Percentiles rank a stretch among this genome's conserved stretches.
These are phyloP conservation scores for Elysia chlorotica DNA, from an alignment of 1,140 invertebrate genomes.

Conservation along the genomic window DNA sequence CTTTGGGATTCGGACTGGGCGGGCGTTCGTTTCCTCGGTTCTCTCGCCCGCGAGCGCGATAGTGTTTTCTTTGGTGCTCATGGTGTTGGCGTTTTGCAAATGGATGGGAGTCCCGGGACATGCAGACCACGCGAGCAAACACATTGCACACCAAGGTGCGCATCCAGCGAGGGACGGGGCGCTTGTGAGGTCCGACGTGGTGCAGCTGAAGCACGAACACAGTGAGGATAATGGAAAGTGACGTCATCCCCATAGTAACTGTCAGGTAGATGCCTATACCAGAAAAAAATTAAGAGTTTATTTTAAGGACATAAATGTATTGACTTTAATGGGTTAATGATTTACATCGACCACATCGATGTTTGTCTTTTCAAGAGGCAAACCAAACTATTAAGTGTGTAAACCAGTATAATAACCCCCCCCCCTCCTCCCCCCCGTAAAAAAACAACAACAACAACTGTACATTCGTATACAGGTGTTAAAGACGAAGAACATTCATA, in stretches of 20 bases:
- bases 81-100: slow-evolving; percentile 10
- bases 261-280: slow-evolving; percentile 62
- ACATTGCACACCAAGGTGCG: slow-evolving; percentile 33
- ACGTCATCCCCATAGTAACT: slow-evolving; percentile 62
- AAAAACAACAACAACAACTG: too few relatives aligned
- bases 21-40: not conserved
- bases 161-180: slow-evolving; percentile 54
- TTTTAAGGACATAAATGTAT: not conserved
- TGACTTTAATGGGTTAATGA: not conserved
- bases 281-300: slow-evolving; percentile 2
- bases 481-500: too few relatives aligned
- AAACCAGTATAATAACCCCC: too few relatives aligned
- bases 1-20: not conserved
- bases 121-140: slow-evolving; percentile 35
- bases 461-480: too few relatives aligned
- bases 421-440: too few relatives aligned
- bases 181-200: slow-evolving; percentile 58
- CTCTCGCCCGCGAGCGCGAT: too few relatives aligned
- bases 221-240: slow-evolving; percentile 62
- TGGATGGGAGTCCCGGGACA: slow-evolving; percentile 20
- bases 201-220: slow-evolving; percentile 63
- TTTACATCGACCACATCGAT: too few relatives aligned
- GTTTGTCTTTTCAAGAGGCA: too few relatives aligned
- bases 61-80: too few relatives aligned
- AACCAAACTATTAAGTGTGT: too few relatives aligned